Conservation (phyloP, 2,113 vertebrate genomes). For the Phylloscopus whistleri region DNA sequence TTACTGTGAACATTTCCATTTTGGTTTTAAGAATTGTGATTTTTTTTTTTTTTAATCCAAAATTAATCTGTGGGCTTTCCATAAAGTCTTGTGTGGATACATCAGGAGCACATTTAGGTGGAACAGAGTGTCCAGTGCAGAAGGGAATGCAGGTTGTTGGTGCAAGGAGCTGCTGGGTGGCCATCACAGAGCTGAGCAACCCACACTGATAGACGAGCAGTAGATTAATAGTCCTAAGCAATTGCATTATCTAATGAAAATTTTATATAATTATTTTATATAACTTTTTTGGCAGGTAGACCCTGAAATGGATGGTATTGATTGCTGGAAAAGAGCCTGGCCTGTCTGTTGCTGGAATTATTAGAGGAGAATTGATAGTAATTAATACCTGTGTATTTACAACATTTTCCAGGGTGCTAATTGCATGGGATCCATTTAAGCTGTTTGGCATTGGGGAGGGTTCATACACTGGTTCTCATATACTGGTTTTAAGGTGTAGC, state of each 20-base stretch:
- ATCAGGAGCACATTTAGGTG: not conserved
- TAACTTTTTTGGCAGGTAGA: constrained; percentile 69
- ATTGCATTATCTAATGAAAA: constrained; percentile 70
- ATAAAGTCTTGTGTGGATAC: not conserved
- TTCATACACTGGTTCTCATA: not conserved
- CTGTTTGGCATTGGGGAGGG: not conserved
- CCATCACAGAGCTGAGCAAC: not conserved
- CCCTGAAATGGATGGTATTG: constrained; percentile 46
- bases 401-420: constrained; percentile 56
- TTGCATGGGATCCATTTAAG: constrained; percentile 5
- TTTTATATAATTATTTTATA: constrained; percentile 70
- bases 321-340: constrained; percentile 66
- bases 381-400: constrained; percentile 71
- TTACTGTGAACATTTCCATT: not conserved
- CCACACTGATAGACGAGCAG: constrained; percentile 21
- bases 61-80: not conserved
- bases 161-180: not conserved
- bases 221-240: constrained; percentile 67
- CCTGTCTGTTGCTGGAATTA: constrained; percentile 55
- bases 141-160: not conserved
- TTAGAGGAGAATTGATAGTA: constrained; percentile 56
- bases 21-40: not conserved
- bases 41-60: not conserved
- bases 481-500: not conserved
- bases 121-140: not conserved